Conservation (phyloP, 2,888 invertebrate genomes). For the Steinernema scapterisci region DNA sequence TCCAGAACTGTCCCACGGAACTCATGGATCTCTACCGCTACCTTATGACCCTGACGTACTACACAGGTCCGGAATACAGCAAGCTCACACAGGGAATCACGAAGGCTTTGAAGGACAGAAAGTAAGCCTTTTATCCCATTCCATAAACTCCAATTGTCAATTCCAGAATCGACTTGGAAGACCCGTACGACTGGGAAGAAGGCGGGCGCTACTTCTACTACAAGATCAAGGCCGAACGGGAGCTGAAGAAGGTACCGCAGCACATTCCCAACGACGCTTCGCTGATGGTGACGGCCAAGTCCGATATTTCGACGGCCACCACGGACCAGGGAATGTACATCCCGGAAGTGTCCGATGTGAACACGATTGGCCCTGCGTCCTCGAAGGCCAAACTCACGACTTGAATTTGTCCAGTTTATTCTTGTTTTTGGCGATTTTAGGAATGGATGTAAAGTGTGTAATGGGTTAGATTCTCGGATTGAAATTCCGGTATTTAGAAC, state of each 20-base stretch:
- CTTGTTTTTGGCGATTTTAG: too few species aligned
- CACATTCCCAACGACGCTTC: background rate
- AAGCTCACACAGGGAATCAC: background rate
- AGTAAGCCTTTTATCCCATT: background rate
- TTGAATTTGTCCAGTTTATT: too few species aligned
- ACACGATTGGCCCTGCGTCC: background rate
- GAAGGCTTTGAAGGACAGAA: background rate
- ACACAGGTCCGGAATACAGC: background rate
- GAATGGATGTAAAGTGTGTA: too few species aligned
- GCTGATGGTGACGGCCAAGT: constrained; percentile 3
- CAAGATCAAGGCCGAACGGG: background rate
- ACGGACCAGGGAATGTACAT: background rate
- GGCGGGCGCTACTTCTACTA: constrained; percentile 28
- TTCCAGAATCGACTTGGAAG: constrained; percentile 19
- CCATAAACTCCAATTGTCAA: background rate
- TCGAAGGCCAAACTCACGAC: too few species aligned
- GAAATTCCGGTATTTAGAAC: too few species aligned
- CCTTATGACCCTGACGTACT: background rate
- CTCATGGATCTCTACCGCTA: background rate
- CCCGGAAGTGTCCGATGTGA: constrained; percentile 13
- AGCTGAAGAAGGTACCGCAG: background rate
- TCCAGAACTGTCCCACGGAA: background rate
- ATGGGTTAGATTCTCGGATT: too few species aligned
- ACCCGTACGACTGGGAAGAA: constrained; percentile 26
- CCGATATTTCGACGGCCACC: background rate